These are phyloP conservation scores for Nyctereutes procyonoides DNA, from an alignment of 2,113 vertebrate genomes.

Conservation along the genomic window DNA sequence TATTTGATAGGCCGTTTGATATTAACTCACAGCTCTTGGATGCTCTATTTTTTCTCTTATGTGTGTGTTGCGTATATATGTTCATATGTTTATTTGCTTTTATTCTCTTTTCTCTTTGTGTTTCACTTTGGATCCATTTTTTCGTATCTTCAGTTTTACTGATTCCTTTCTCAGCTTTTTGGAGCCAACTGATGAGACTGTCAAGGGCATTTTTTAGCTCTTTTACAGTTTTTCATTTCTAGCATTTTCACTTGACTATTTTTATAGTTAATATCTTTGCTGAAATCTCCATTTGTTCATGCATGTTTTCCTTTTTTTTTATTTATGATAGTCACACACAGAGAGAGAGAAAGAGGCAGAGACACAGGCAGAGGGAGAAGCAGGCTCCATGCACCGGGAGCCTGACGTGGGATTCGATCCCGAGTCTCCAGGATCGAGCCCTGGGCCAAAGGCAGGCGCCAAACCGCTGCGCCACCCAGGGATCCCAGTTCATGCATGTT, in stretches of 20 bases:
- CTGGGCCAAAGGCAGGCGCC: too few relatives aligned
- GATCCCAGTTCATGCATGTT: background rate
- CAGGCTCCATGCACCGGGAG: too few relatives aligned
- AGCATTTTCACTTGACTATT: background rate
- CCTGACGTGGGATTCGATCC: too few relatives aligned
- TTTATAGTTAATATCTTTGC: background rate
- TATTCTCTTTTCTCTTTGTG: background rate
- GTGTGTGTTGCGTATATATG: background rate
- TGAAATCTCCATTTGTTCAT: background rate
- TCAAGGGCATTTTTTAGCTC: background rate
- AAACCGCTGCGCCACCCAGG: too few relatives aligned
- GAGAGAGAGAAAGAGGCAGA: too few relatives aligned
- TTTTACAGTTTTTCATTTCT: background rate
- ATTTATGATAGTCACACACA: too few relatives aligned
- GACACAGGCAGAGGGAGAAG: too few relatives aligned
- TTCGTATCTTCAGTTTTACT: background rate
- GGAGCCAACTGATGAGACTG: background rate
- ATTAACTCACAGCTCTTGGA: background rate
- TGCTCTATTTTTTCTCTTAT: background rate
- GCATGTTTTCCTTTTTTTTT: background rate
- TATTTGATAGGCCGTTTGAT: background rate
- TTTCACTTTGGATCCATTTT: background rate
- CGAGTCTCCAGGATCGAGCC: too few relatives aligned
- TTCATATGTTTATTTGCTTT: background rate
- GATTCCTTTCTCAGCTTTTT: background rate